Conservation (phyloP, 2,888 invertebrate genomes). For the Zhengitettix transpicula region DNA sequence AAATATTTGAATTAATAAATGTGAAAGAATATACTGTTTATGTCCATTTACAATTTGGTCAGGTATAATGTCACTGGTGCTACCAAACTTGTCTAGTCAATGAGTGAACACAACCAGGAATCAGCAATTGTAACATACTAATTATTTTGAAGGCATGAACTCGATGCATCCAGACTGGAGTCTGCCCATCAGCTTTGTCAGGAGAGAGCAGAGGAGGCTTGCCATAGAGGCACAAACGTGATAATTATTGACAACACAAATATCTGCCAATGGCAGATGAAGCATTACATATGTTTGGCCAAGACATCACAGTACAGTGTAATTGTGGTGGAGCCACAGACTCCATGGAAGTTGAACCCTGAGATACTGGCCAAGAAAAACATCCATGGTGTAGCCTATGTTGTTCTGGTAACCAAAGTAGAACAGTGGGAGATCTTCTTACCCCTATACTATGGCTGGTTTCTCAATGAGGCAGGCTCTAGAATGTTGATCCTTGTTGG, state of each 20-base stretch:
- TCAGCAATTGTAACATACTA: neutral
- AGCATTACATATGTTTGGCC: conserved; percentile 20
- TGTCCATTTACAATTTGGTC: too few species aligned
- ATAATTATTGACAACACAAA: conserved; percentile 25
- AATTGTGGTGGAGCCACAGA: conserved; percentile 21
- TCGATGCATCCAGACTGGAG: conserved; percentile 17
- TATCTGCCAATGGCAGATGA: conserved; percentile 22
- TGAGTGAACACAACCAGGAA: too few species aligned
- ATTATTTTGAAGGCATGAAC: conserved; percentile 16
- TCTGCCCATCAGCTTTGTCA: conserved; percentile 22
- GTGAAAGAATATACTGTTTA: too few species aligned
- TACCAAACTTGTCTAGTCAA: too few species aligned
- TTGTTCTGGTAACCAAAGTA: conserved; percentile 9
- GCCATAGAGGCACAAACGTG: conserved; percentile 16
- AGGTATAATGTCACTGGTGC: too few species aligned
- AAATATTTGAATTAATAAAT: too few species aligned
- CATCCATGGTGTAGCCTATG: conserved; percentile 6
- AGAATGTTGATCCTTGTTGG: conserved; percentile 7
- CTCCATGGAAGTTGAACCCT: conserved; percentile 21
- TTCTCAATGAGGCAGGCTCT: conserved; percentile 14
- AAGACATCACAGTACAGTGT: conserved; percentile 18
- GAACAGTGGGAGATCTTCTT: conserved; percentile 5
- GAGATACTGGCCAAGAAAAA: conserved; percentile 16
- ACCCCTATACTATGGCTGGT: conserved; percentile 15
- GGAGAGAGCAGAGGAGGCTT: conserved; percentile 17